phyloP scores from a whole-genome alignment of 2,888 invertebrate genomes.

The Apamea anceps region DNA sequence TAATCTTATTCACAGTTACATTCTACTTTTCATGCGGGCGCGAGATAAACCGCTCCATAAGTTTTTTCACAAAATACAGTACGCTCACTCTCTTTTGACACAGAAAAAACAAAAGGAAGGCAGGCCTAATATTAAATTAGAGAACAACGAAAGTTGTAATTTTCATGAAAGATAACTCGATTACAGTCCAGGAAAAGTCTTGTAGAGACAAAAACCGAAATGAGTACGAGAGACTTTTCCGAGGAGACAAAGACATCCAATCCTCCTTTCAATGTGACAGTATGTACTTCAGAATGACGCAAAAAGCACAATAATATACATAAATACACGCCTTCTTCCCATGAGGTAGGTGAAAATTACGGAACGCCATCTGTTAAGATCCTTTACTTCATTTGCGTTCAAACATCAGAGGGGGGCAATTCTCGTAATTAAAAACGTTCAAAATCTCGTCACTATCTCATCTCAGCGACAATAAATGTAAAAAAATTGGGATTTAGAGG shows the following conservation, averaged over 20 bases:
- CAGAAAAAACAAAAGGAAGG: constrained; percentile 16
- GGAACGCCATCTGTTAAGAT: neutral
- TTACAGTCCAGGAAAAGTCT: constrained; percentile 46
- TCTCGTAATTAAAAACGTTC: neutral
- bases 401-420: neutral
- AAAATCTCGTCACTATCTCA: too few relatives aligned
- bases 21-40: neutral
- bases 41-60: neutral
- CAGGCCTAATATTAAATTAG: constrained; percentile 30
- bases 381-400: neutral
- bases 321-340: neutral
- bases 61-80: constrained; percentile 4
- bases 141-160: constrained; percentile 48
- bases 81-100: neutral
- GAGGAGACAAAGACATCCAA: constrained; percentile 47
- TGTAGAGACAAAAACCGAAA: constrained; percentile 47
- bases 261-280: constrained; percentile 63
- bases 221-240: constrained; percentile 19
- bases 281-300: constrained; percentile 16
- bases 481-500: neutral
- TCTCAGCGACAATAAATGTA: too few relatives aligned
- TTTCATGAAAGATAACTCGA: constrained; percentile 47
- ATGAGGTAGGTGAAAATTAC: neutral
- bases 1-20: neutral
- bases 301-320: constrained; percentile 15